Evolutionary conservation across 1,140 invertebrate species (phyloP).

Genomic region (Propsilocerus akamusi): DNA sequence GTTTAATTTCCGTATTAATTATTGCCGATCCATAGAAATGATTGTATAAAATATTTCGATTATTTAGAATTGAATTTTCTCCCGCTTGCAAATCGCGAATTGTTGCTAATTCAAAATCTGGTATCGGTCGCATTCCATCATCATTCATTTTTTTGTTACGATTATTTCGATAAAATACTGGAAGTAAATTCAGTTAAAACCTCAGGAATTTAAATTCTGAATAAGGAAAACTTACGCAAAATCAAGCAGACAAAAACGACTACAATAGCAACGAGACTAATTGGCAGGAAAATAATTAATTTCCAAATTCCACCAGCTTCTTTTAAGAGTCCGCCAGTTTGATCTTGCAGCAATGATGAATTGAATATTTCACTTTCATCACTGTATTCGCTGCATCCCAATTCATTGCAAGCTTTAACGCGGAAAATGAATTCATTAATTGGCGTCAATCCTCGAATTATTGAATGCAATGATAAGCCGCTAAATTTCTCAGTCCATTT

Average conservation of each 20-base stretch:
- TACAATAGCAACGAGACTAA: slow-evolving; percentile 23
- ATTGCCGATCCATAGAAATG: not conserved
- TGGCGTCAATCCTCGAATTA: slow-evolving; percentile 45
- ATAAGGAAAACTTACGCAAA: slow-evolving; percentile 24
- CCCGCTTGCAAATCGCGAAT: slow-evolving; percentile 49
- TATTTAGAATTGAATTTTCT: not conserved
- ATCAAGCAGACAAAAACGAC: slow-evolving; percentile 19
- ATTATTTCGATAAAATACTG: slow-evolving; percentile 1
- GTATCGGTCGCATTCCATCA: slow-evolving; percentile 26
- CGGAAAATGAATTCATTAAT: slow-evolving; percentile 47
- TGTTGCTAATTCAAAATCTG: slow-evolving; percentile 71
- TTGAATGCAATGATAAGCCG: slow-evolving; percentile 60
- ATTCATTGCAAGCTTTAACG: slow-evolving; percentile 55
- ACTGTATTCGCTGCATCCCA: slow-evolving; percentile 61
- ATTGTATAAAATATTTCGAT: slow-evolving; percentile 5
- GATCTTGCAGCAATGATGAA: slow-evolving; percentile 19
- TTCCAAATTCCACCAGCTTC: slow-evolving; percentile 33
- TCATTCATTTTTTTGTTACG: slow-evolving; percentile 15
- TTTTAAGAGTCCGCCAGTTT: slow-evolving; percentile 25
- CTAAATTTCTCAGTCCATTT: slow-evolving; percentile 62
- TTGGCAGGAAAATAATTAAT: too few species aligned
- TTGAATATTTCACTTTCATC: slow-evolving; percentile 32
- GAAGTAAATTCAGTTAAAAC: slow-evolving; percentile 3
- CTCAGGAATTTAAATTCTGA: slow-evolving; percentile 12
- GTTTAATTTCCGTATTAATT: not conserved